phyloP scores from a whole-genome alignment of 2,888 invertebrate species.

The Drosophila maculinotata region DNA sequence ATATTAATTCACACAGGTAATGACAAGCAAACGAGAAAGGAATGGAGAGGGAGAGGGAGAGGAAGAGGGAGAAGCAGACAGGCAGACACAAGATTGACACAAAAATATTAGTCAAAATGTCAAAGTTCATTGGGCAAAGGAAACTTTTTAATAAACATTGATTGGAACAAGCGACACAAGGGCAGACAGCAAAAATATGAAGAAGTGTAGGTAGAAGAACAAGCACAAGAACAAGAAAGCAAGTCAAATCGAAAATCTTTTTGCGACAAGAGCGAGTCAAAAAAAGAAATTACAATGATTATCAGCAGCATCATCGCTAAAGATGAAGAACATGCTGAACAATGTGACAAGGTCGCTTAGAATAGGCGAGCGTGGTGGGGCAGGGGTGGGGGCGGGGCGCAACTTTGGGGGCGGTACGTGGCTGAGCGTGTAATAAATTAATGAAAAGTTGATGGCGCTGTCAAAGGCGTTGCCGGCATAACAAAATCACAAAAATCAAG shows the following conservation, averaged over 20 bases:
- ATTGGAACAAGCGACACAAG: constrained; percentile 56
- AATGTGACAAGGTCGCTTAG: constrained; percentile 27
- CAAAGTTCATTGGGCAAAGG: constrained; percentile 61
- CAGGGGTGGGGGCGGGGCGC: too few relatives aligned
- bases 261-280: constrained; percentile 12
- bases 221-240: not conserved
- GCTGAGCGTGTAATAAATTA: constrained; percentile 71
- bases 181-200: constrained; percentile 5
- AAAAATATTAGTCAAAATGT: constrained; percentile 53
- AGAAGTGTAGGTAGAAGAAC: not conserved
- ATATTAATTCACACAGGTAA: constrained; percentile 22
- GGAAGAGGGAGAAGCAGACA: too few relatives aligned
- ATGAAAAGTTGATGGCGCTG: constrained; percentile 71
- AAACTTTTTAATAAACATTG: constrained; percentile 71
- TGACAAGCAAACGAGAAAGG: constrained; percentile 12
- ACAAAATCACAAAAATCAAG: constrained; percentile 28
- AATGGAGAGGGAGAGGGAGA: not conserved
- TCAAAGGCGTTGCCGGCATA: constrained; percentile 60
- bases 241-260: constrained; percentile 3
- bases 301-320: constrained; percentile 33
- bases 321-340: constrained; percentile 13
- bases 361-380: not conserved
- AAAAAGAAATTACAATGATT: constrained; percentile 52
- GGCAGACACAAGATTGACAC: constrained; percentile 5
- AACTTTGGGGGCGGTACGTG: constrained; percentile 29